phyloP scores from a whole-genome alignment of 2,888 invertebrate species.

The Zhuqinia jingwanae region DNA sequence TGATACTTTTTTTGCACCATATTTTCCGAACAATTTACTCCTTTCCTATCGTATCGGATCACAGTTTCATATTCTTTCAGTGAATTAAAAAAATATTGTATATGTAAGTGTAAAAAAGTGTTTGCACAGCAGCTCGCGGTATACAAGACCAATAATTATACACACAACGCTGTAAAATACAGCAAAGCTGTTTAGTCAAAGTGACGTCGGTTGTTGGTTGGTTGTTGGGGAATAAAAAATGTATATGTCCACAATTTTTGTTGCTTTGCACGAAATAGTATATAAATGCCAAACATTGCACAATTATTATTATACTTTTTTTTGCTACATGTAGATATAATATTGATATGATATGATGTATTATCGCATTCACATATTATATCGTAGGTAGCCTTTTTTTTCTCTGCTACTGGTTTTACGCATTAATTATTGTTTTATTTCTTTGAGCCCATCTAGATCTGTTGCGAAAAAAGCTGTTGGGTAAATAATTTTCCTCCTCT shows the following conservation, averaged over 20 bases:
- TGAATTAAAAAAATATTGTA: neutral
- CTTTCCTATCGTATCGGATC: slow-evolving; percentile 25
- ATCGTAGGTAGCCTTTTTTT: no score
- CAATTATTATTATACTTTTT: no score
- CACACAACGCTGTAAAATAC: slow-evolving; percentile 55
- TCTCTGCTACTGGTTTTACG: slow-evolving; percentile 68
- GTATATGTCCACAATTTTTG: slow-evolving; percentile 40
- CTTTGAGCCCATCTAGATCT: neutral
- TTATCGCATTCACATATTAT: slow-evolving; percentile 41
- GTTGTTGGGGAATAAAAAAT: no score
- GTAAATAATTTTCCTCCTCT: neutral
- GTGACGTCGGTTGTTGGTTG: slow-evolving; percentile 32
- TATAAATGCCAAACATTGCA: slow-evolving; percentile 33
- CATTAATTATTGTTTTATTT: slow-evolving; percentile 51
- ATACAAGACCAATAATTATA: slow-evolving; percentile 56
- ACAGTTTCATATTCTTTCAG: neutral
- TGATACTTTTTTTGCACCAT: slow-evolving; percentile 51
- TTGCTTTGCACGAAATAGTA: slow-evolving; percentile 17
- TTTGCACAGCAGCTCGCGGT: neutral
- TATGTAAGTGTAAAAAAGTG: neutral
- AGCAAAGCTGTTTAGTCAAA: slow-evolving; percentile 24
- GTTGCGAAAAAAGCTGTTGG: neutral
- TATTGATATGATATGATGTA: neutral
- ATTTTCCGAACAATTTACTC: slow-evolving; percentile 60
- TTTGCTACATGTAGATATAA: slow-evolving; percentile 14